Evolutionary conservation across 2,888 invertebrate species (phyloP).

Genomic region (Chrysomela aeneicollis): DNA sequence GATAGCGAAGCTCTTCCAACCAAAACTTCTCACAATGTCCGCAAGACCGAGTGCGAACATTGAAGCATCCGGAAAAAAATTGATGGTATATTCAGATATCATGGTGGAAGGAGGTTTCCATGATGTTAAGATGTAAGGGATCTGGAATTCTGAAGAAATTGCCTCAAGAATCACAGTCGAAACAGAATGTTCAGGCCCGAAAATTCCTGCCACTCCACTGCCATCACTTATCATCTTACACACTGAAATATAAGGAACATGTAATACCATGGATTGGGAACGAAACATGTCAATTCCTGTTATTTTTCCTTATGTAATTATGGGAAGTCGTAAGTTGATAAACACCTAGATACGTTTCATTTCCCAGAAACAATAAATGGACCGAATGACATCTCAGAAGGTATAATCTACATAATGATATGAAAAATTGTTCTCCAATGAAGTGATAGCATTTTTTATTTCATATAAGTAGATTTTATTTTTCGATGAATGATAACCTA

Average conservation of each 20-base stretch:
- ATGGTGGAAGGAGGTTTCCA: constrained; percentile 71
- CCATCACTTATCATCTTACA: constrained; percentile 64
- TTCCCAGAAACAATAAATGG: no score
- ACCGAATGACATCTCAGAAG: no score
- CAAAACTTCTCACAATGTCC: constrained; percentile 71
- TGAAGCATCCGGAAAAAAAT: constrained; percentile 59
- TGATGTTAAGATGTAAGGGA: constrained; percentile 83
- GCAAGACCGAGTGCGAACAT: constrained; percentile 70
- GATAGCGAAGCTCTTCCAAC: constrained; percentile 80
- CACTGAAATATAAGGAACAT: constrained; percentile 57
- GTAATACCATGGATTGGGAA: background rate
- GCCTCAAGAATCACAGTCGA: constrained; percentile 74
- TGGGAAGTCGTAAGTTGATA: no score
- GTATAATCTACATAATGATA: no score
- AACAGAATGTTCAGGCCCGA: constrained; percentile 72
- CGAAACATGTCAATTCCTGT: no score
- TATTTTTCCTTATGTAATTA: no score
- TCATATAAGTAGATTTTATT: background rate
- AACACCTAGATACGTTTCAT: no score
- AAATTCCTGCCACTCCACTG: constrained; percentile 78
- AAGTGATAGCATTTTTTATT: background rate
- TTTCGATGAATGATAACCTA: background rate
- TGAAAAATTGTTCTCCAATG: no score
- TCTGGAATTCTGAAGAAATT: constrained; percentile 81
- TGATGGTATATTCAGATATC: constrained; percentile 62